Evolutionary conservation across 2,888 invertebrate genomes (phyloP).

Genomic region (Bombylius major): DNA sequence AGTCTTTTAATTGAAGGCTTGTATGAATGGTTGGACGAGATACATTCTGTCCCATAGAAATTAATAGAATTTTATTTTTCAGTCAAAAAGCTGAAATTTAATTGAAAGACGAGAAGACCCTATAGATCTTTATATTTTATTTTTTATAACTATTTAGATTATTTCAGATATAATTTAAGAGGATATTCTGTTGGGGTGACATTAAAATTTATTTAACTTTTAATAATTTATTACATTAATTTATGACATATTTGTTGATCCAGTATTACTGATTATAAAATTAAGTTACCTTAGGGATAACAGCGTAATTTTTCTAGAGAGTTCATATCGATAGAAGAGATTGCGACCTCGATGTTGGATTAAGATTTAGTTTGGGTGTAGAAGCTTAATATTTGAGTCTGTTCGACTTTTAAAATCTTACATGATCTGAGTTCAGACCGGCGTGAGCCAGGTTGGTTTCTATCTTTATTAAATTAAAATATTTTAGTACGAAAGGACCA

Average conservation of each 20-base stretch:
- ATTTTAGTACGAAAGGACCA: constrained; percentile 72
- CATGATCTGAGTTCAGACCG: constrained; percentile 84
- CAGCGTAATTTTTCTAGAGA: constrained; percentile 68
- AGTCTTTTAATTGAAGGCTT: constrained; percentile 67
- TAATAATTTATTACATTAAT: constrained; percentile 34
- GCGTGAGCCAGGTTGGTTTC: constrained; percentile 76
- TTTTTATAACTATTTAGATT: constrained; percentile 23
- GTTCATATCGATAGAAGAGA: constrained; percentile 58
- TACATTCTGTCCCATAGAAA: constrained; percentile 46
- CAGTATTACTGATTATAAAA: constrained; percentile 48
- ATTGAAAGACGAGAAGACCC: constrained; percentile 67
- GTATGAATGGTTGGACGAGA: constrained; percentile 63
- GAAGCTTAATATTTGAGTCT: constrained; percentile 57
- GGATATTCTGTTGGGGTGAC: constrained; percentile 53
- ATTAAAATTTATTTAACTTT: constrained; percentile 47
- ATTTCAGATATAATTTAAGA: constrained; percentile 12
- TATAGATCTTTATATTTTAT: constrained; percentile 52
- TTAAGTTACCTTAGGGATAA: constrained; percentile 74
- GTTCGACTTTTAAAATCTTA: constrained; percentile 74
- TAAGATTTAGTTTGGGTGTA: constrained; percentile 54
- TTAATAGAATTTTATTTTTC: constrained; percentile 44
- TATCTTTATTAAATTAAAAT: constrained; percentile 51
- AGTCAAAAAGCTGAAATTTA: constrained; percentile 53
- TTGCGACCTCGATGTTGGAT: constrained; percentile 87
- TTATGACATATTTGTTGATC: constrained; percentile 40